Conservation (phyloP, 1,140 invertebrate species). For the Latrodectus geometricus region DNA sequence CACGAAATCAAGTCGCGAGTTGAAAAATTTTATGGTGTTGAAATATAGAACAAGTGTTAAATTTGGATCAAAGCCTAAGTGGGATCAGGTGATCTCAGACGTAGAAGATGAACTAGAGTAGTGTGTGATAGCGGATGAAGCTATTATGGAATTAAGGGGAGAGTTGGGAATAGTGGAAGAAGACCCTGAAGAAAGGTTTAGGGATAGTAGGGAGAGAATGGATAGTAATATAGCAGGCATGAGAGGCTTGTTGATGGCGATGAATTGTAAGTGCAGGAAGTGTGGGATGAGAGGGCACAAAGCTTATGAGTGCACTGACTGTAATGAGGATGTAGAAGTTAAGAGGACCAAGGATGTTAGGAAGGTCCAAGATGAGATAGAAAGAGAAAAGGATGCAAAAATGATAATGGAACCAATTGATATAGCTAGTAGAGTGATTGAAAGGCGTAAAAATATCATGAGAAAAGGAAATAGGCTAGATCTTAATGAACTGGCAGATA, state of each 20-base stretch:
- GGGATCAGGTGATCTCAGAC: background rate
- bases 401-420: too few species aligned
- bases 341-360: background rate
- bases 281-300: background rate
- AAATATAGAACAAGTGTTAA: too few species aligned
- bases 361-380: background rate
- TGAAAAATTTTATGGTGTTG: too few species aligned
- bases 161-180: too few species aligned
- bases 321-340: background rate
- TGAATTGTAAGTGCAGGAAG: background rate
- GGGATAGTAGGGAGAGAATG: background rate
- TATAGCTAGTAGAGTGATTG: too few species aligned
- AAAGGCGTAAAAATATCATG: too few species aligned
- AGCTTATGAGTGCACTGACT: background rate
- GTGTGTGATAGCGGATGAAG: background rate
- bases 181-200: background rate
- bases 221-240: background rate
- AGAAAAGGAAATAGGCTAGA: too few species aligned
- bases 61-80: too few species aligned
- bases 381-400: background rate
- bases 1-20: too few species aligned
- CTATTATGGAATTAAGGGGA: too few species aligned
- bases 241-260: background rate
- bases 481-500: too few species aligned
- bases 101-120: background rate